phyloP scores from a whole-genome alignment of 2,888 invertebrate genomes.

The Ectemnius cavifrons region DNA sequence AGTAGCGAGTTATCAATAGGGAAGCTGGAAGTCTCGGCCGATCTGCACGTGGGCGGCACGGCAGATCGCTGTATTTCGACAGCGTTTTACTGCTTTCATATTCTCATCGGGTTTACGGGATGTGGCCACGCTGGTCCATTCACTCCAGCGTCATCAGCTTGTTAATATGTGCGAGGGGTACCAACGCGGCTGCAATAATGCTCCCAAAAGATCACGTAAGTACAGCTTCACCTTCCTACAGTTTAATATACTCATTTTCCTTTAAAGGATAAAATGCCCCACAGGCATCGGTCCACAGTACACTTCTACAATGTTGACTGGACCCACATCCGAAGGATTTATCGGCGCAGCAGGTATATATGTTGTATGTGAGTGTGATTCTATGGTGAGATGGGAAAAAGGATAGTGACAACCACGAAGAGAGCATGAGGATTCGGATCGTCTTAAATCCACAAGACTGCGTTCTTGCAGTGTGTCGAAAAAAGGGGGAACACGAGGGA shows the following conservation, averaged over 20 bases:
- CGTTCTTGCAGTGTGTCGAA: too few relatives aligned
- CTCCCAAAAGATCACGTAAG: too few relatives aligned
- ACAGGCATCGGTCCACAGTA: too few relatives aligned
- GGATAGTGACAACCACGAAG: slow-evolving; percentile 12
- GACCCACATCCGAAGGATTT: slow-evolving; percentile 26
- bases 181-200: too few relatives aligned
- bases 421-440: not conserved
- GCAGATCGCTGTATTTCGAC: slow-evolving; percentile 47
- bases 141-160: slow-evolving; percentile 37
- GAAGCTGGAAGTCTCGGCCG: slow-evolving; percentile 35
- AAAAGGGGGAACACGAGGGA: not conserved
- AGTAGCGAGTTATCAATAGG: slow-evolving; percentile 24
- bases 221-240: too few relatives aligned
- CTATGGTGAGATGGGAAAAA: slow-evolving; percentile 12
- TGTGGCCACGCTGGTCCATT: slow-evolving; percentile 14
- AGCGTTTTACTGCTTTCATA: slow-evolving; percentile 52
- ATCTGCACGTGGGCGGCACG: slow-evolving; percentile 40
- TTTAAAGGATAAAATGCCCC: too few relatives aligned
- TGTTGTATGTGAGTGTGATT: slow-evolving; percentile 11
- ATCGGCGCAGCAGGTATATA: slow-evolving; percentile 18
- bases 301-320: slow-evolving; percentile 4
- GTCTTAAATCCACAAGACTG: too few relatives aligned
- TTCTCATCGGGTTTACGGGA: slow-evolving; percentile 48
- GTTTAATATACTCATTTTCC: too few relatives aligned
- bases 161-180: slow-evolving; percentile 21